These are phyloP conservation scores for Frankliniella fusca DNA, from an alignment of 2,888 invertebrate genomes.

Conservation along the genomic window DNA sequence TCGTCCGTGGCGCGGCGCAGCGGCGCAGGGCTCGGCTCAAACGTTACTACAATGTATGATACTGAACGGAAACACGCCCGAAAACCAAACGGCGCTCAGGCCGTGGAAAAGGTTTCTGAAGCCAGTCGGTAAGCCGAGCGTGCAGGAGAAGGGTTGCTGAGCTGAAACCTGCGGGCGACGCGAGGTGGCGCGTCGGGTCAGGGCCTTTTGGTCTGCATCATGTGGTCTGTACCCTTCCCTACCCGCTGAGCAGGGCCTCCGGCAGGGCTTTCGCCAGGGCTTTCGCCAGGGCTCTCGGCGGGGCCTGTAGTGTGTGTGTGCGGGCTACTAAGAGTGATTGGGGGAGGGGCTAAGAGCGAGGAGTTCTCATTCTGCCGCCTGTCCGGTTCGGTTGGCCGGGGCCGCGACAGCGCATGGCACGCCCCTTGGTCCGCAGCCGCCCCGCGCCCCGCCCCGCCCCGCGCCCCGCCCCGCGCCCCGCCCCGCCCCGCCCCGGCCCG, in stretches of 20 bases:
- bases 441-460: not conserved
- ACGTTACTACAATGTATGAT: too few species aligned
- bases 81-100: too few species aligned
- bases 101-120: too few species aligned
- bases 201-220: not conserved
- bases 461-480: not conserved
- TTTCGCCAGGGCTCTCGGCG: too few species aligned
- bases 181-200: not conserved
- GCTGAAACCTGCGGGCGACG: not conserved
- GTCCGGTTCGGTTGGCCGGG: conserved; percentile 2
- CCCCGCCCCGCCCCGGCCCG: too few species aligned
- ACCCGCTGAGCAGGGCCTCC: not conserved
- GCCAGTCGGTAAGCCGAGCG: too few species aligned
- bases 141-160: too few species aligned
- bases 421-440: not conserved
- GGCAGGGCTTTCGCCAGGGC: too few species aligned
- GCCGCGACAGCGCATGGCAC: not conserved
- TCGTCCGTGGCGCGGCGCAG: too few species aligned
- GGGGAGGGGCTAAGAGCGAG: not conserved
- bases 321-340: not conserved
- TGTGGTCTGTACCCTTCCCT: not conserved
- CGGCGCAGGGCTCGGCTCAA: too few species aligned
- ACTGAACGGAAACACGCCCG: too few species aligned
- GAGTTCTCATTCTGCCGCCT: conserved; percentile 12
- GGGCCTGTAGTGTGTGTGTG: not conserved